A percentile compares a stretch with the other conserved stretches of the same genome.
Evolutionary conservation across 2,797 vertebrate genomes (phyloP).

Genomic region (Alcedo quadribrachys): DNA sequence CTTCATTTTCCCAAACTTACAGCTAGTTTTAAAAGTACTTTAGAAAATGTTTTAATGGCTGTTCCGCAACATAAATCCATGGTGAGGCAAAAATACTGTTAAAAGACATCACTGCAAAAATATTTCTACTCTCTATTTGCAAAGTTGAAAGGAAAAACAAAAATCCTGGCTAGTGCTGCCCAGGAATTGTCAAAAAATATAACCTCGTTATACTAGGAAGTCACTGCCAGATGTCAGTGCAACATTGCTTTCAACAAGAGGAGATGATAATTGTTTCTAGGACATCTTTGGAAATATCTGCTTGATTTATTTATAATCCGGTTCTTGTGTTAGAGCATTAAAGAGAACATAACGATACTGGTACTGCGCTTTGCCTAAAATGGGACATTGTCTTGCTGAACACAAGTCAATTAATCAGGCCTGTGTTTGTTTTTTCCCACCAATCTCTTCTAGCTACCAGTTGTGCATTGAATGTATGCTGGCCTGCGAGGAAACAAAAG

Average conservation of each 20-base stretch:
- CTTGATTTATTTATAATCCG: conserved; percentile 47
- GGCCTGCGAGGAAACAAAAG: conserved; percentile 86
- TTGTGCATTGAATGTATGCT: conserved; percentile 92
- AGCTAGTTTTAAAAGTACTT: not conserved
- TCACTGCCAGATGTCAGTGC: conserved; percentile 37
- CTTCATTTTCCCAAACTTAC: not conserved
- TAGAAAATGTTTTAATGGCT: not conserved
- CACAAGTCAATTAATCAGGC: conserved; percentile 7
- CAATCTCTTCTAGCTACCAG: conserved; percentile 83
- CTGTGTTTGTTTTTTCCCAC: not conserved
- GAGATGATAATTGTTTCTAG: conserved; percentile 33
- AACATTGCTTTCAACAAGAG: conserved; percentile 16
- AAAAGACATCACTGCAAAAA: not conserved
- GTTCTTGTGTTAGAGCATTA: not conserved
- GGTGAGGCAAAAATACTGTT: not conserved
- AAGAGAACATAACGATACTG: not conserved
- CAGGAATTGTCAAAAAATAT: conserved; percentile 9
- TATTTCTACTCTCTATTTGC: not conserved
- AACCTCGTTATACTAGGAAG: conserved; percentile 21
- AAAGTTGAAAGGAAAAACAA: conserved; percentile 6
- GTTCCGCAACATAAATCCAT: not conserved
- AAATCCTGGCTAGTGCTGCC: not conserved
- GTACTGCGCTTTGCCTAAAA: conserved; percentile 18
- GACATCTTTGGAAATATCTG: conserved; percentile 33
- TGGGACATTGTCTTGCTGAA: not conserved